phyloP scores from a whole-genome alignment of 2,113 vertebrate genomes.

The Agapornis roseicollis region DNA sequence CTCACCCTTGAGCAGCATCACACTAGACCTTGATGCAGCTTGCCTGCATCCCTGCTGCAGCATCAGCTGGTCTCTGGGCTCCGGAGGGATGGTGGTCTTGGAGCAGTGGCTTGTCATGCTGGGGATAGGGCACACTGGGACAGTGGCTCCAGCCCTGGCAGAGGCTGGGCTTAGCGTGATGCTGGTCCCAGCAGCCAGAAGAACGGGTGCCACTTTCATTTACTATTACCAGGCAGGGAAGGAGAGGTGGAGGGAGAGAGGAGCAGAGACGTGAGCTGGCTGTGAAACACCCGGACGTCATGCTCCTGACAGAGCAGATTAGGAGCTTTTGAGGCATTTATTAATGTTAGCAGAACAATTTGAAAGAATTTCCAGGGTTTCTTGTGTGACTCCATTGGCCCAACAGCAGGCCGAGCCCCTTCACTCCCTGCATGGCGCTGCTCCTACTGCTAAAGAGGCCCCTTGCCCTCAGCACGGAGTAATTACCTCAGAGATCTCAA shows the following conservation, averaged over 20 bases:
- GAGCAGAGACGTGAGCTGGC: slow-evolving; percentile 57
- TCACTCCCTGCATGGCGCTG: background rate
- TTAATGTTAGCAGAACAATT: slow-evolving; percentile 71
- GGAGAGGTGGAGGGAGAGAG: background rate
- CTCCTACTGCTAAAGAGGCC: slow-evolving; percentile 52
- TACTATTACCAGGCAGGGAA: slow-evolving; percentile 48
- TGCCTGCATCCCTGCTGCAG: background rate
- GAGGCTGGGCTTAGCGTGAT: background rate
- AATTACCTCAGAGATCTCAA: slow-evolving; percentile 60
- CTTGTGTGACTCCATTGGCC: slow-evolving; percentile 51
- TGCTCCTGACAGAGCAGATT: slow-evolving; percentile 67
- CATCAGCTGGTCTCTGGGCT: background rate
- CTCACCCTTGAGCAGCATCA: background rate
- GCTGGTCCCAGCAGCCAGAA: background rate
- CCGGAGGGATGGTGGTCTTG: accelerated
- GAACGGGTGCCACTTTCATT: slow-evolving; percentile 44
- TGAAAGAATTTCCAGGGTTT: slow-evolving; percentile 64
- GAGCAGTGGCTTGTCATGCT: accelerated
- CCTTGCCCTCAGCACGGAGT: slow-evolving; percentile 60
- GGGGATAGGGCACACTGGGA: background rate
- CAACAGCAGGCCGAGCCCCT: slow-evolving; percentile 40
- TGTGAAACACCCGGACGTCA: slow-evolving; percentile 41
- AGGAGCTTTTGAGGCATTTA: slow-evolving; percentile 68
- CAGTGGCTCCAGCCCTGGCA: background rate
- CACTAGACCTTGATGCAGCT: background rate